These are phyloP conservation scores for Eugnorisma glareosa DNA, from an alignment of 2,888 invertebrate genomes.

Conservation along the genomic window DNA sequence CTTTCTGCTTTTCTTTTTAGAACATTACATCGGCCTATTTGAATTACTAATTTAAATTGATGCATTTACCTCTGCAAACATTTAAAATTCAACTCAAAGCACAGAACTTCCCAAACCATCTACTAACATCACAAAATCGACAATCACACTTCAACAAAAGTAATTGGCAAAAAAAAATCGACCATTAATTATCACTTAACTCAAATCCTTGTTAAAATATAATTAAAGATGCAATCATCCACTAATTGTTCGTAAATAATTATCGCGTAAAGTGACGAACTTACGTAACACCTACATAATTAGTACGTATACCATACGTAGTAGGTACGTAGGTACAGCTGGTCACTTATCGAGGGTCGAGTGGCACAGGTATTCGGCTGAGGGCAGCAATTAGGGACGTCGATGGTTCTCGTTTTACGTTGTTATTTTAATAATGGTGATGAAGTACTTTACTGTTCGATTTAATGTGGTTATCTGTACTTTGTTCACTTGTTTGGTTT, in stretches of 20 bases:
- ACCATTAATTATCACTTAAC: neutral
- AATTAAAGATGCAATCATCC: slow-evolving; percentile 51
- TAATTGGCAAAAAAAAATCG: neutral
- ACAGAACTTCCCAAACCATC: neutral
- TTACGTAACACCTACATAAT: neutral
- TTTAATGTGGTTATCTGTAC: neutral
- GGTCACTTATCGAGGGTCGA: slow-evolving; percentile 57
- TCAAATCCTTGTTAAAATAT: slow-evolving; percentile 40
- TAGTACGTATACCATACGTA: neutral
- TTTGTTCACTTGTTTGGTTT: neutral
- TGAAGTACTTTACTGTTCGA: neutral
- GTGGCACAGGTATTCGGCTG: slow-evolving; percentile 59
- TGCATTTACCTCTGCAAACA: neutral
- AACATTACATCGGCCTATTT: neutral
- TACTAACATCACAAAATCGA: neutral
- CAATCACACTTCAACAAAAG: neutral
- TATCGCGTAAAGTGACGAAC: slow-evolving; percentile 32
- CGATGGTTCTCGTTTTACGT: slow-evolving; percentile 31
- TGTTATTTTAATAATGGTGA: slow-evolving; percentile 11
- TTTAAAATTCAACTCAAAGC: neutral
- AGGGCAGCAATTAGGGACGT: slow-evolving; percentile 50
- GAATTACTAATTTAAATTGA: neutral
- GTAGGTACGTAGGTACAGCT: slow-evolving; percentile 1
- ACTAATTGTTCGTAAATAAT: slow-evolving; percentile 48
- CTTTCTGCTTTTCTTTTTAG: neutral